A percentile compares a stretch with the other conserved stretches of the same genome.
These are phyloP conservation scores for Tragelaphus scriptus DNA, from an alignment of 2,113 vertebrate species.

Conservation along the genomic window DNA sequence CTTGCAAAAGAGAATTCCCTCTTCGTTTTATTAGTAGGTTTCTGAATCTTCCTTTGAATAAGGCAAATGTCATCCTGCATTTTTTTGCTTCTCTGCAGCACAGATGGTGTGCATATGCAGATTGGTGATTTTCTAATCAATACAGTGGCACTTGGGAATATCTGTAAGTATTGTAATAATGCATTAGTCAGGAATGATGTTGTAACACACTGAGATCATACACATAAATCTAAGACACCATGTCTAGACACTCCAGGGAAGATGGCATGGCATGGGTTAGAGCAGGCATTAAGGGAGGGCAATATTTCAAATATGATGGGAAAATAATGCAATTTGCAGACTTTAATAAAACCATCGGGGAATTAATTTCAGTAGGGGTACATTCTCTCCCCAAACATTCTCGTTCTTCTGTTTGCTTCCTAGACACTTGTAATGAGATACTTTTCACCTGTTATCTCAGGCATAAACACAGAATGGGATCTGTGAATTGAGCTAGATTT, in stretches of 20 bases:
- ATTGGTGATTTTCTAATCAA: conserved; percentile 91
- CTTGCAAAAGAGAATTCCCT: conserved; percentile 48
- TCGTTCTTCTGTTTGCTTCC: conserved; percentile 72
- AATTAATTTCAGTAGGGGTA: conserved; percentile 82
- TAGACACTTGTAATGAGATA: conserved; percentile 74
- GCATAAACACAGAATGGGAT: conserved; percentile 72
- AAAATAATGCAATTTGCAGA: conserved; percentile 84
- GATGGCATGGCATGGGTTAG: conserved; percentile 80
- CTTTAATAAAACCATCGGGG: conserved; percentile 84
- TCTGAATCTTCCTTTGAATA: conserved; percentile 73
- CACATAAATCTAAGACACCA: conserved; percentile 85
- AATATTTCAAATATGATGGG: conserved; percentile 83
- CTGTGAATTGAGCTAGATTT: conserved; percentile 74
- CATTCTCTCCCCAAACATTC: conserved; percentile 74
- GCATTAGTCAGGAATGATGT: conserved; percentile 86
- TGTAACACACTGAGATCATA: conserved; percentile 87
- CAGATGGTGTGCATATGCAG: conserved; percentile 91
- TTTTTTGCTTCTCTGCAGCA: conserved; percentile 81
- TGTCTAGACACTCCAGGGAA: conserved; percentile 86
- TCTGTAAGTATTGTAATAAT: conserved; percentile 88
- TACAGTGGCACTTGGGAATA: conserved; percentile 88
- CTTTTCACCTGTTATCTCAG: conserved; percentile 79
- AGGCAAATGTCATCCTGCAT: conserved; percentile 80
- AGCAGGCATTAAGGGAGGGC: conserved; percentile 80
- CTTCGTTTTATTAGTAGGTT: conserved; percentile 73